Conservation (phyloP, 2,113 vertebrate genomes). For the Prolemur simus region DNA sequence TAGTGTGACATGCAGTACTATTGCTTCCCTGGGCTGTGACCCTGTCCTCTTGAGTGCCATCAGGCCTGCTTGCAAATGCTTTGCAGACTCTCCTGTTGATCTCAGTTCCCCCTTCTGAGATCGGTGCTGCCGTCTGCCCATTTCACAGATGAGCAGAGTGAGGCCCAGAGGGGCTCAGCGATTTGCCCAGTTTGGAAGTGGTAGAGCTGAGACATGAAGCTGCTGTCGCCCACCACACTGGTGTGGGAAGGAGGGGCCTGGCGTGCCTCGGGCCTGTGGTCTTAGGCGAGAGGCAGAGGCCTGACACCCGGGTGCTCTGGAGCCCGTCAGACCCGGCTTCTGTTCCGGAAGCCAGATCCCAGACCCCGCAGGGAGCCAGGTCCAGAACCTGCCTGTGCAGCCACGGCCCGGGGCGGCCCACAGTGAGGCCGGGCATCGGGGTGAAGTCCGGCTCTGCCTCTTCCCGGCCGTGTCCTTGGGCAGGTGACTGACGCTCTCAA, state of each 20-base stretch:
- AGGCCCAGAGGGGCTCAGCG: neutral
- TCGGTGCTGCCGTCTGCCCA: neutral
- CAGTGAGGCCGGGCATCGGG: neutral
- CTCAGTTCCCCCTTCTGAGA: neutral
- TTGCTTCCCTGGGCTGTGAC: neutral
- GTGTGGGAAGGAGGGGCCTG: neutral
- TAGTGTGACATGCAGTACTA: accelerated
- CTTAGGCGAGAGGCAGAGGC: neutral
- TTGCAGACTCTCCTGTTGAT: accelerated
- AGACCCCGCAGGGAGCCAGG: neutral
- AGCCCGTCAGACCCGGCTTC: neutral
- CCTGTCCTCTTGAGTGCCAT: accelerated
- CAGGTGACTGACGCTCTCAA: too few species aligned
- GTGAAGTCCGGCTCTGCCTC: neutral
- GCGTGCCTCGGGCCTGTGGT: neutral
- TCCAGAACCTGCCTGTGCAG: neutral
- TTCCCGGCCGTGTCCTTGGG: neutral
- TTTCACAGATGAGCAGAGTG: neutral
- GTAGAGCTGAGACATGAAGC: neutral
- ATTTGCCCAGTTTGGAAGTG: neutral
- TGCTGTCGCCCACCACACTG: neutral
- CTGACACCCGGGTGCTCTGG: neutral
- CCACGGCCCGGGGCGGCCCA: accelerated
- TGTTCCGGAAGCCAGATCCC: neutral
- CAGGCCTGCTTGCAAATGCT: neutral